Base-by-base conservation (phyloP, 2,797 vertebrate genomes). In the Darevskia mixta region DNA sequence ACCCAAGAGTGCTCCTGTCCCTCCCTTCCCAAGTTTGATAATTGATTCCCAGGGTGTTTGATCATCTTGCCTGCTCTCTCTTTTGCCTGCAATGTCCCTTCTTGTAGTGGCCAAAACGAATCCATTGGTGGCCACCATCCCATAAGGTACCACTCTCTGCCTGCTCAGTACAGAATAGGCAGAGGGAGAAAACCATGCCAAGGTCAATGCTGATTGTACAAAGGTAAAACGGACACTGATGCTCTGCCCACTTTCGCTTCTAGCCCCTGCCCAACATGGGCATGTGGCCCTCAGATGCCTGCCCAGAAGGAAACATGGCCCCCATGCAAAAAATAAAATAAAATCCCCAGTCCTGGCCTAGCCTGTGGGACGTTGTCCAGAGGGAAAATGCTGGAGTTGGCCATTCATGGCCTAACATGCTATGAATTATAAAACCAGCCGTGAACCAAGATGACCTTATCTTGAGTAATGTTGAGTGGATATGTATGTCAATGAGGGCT, bases 361-460 rank as follows among this genome's bases (percentile, higher is more conserved):
- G 49, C n/a, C n/a, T 8, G 6, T 32, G 32, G 13, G 3, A 3
- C 8, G 3, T 38, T 67, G 25, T 43, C 29, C 35, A 73, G 32
- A 73, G 27, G n/a, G 18, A 45, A 35, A 85, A 80, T 81, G 29
- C 25, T 55, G 61, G 43, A 35, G 71, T 29, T 85, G 41, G 18
- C 49, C n/a, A 79, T 49, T 76, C 29, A 20, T 85, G n/a, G 41
- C 67, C 71, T 81, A 76, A 76, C 4, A 85, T 3, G 38, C 69
- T 83, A 29, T 11, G 41, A 67, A 66, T 67, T 73, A 81, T 55
- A 61, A 76, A 81, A 89, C 80, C 78, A 85, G n/a, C 15, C 61
- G 25, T 80, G 78, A 55, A 85, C 87, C 43, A 55, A 89, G 67
- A 85, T 85, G 83, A 89, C 78, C 79, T 81, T 89, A 75, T 85